Evolutionary conservation across 2,888 invertebrate genomes (phyloP).

Genomic region (Phymatocera aterrima): DNA sequence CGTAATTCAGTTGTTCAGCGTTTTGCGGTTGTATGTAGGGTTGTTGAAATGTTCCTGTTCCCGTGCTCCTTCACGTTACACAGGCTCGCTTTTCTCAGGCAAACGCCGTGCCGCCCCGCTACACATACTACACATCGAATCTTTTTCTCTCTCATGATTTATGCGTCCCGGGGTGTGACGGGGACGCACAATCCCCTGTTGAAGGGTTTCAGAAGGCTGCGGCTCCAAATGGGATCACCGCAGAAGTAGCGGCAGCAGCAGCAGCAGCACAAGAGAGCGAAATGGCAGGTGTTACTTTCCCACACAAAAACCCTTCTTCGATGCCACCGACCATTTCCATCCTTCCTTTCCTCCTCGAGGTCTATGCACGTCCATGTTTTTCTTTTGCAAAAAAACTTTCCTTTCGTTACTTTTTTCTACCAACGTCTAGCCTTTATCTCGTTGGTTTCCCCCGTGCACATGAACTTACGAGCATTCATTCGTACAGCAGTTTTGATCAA

Average conservation of each 20-base stretch:
- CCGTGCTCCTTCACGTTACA: background rate
- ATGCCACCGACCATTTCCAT: background rate
- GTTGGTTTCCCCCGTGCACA: background rate
- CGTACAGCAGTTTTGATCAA: background rate
- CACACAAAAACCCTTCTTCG: constrained; percentile 28
- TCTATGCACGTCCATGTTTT: background rate
- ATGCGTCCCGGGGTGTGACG: constrained; percentile 45
- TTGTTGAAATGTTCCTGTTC: background rate
- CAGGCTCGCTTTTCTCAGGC: constrained; percentile 5
- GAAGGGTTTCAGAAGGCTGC: background rate
- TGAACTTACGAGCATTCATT: too few relatives aligned
- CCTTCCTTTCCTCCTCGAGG: background rate
- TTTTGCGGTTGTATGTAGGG: background rate
- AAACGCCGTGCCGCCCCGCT: too few relatives aligned
- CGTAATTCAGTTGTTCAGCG: background rate
- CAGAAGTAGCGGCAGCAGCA: background rate
- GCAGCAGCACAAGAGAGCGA: background rate
- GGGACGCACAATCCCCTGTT: constrained; percentile 29
- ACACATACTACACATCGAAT: constrained; percentile 31
- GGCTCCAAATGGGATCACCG: constrained; percentile 19
- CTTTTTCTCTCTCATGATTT: constrained; percentile 47
- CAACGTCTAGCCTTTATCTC: background rate
- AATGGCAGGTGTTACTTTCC: constrained; percentile 27
- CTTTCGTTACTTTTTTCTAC: background rate
- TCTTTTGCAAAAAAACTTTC: constrained; percentile 5